Conservation (phyloP, 2,888 invertebrate genomes). For the Thymelicus acteon region DNA sequence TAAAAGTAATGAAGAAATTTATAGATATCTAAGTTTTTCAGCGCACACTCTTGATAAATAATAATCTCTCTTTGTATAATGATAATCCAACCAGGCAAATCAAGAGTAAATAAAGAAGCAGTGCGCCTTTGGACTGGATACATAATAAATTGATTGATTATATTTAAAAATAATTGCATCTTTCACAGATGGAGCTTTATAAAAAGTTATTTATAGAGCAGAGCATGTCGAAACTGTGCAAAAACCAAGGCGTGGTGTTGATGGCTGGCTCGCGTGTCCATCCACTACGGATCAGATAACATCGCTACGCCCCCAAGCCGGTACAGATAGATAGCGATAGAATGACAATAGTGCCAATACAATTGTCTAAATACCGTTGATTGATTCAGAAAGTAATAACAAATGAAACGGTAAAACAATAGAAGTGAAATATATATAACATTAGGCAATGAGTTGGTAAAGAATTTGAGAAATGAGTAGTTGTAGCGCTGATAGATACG, state of each 20-base stretch:
- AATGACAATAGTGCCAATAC: slow-evolving; percentile 27
- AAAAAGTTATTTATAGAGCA: slow-evolving; percentile 24
- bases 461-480: not conserved
- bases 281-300: slow-evolving; percentile 29
- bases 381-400: slow-evolving; percentile 14
- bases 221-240: slow-evolving; percentile 17
- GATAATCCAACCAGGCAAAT: not conserved
- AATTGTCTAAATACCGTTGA: slow-evolving; percentile 15
- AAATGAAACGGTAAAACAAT: slow-evolving; percentile 18
- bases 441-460: not conserved
- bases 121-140: not conserved
- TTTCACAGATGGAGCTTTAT: slow-evolving; percentile 7
- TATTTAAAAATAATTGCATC: slow-evolving; percentile 6
- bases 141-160: not conserved
- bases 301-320: slow-evolving; percentile 24
- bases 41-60: not conserved
- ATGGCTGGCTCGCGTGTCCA: slow-evolving; percentile 26
- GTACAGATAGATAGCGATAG: slow-evolving; percentile 11
- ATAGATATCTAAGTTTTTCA: too few relatives aligned
- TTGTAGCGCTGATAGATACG: not conserved
- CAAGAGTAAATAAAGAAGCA: not conserved
- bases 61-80: not conserved
- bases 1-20: too few relatives aligned
- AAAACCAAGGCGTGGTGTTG: slow-evolving; percentile 27
- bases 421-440: not conserved